These are phyloP conservation scores for Drosophila pseudotakahashii DNA, from an alignment of 2,888 invertebrate species.

Conservation along the genomic window DNA sequence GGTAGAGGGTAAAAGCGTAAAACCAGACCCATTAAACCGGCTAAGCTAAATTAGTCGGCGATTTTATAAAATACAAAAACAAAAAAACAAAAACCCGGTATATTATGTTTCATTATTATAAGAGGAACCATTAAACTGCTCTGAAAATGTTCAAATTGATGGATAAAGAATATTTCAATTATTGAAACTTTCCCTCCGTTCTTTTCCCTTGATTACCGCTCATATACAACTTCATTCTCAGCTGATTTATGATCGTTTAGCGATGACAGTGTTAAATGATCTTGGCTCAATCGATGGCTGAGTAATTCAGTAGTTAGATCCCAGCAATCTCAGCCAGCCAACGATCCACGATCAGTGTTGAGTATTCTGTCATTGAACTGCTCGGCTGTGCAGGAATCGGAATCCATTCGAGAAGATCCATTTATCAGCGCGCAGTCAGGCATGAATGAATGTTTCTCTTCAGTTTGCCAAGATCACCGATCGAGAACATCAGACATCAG, in stretches of 20 bases:
- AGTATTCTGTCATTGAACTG: slow-evolving; percentile 49
- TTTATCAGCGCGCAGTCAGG: slow-evolving; percentile 41
- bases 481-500: slow-evolving; percentile 20
- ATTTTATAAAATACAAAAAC: neutral
- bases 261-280: slow-evolving; percentile 62
- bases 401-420: slow-evolving; percentile 37
- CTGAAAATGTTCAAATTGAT: neutral
- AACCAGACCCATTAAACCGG: slow-evolving; percentile 12
- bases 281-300: slow-evolving; percentile 44
- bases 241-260: slow-evolving; percentile 54
- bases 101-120: neutral
- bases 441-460: slow-evolving; percentile 36
- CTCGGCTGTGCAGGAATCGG: slow-evolving; percentile 33
- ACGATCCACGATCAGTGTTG: slow-evolving; percentile 31
- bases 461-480: slow-evolving; percentile 27
- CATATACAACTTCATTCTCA: slow-evolving; percentile 32
- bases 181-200: neutral
- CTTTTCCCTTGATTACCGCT: neutral
- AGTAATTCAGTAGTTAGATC: slow-evolving; percentile 58
- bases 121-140: neutral
- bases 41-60: neutral
- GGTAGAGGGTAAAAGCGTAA: slow-evolving; percentile 4
- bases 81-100: neutral
- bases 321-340: slow-evolving; percentile 37
- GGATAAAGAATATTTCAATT: neutral